A percentile compares a stretch with the other conserved stretches of the same genome.
Conservation (phyloP, 2,797 vertebrate genomes). For the Lutjanus argentimaculatus region DNA sequence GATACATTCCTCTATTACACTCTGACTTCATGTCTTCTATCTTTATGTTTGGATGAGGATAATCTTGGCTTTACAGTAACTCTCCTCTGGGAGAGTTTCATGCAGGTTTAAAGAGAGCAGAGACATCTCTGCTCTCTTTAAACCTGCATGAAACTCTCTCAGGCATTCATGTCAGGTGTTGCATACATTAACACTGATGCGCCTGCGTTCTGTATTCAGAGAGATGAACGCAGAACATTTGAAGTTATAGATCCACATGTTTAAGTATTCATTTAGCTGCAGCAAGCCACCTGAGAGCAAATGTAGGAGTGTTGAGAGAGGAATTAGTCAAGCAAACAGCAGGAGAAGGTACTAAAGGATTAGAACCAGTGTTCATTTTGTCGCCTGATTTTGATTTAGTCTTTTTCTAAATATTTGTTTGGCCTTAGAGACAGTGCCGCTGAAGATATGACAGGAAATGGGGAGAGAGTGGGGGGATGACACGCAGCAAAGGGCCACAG, state of each 20-base stretch:
- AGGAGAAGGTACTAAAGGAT: fast-evolving
- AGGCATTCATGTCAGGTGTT: constrained; percentile 32
- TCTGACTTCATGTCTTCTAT: background rate
- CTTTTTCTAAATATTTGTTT: no score
- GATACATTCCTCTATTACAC: background rate
- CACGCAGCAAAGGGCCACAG: no score
- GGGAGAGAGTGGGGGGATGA: no score
- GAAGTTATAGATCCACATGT: constrained; percentile 33
- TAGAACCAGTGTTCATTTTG: no score
- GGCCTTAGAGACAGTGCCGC: no score
- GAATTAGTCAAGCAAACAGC: background rate
- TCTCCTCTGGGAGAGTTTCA: constrained; percentile 1
- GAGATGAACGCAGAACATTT: constrained; percentile 11
- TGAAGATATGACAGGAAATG: no score
- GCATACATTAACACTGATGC: constrained; percentile 16
- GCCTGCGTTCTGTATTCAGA: background rate
- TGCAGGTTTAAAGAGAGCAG: no score
- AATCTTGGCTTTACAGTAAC: background rate
- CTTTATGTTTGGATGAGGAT: constrained; percentile 12
- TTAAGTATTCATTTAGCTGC: constrained; percentile 39
- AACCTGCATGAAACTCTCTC: constrained; percentile 1
- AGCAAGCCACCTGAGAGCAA: constrained; percentile 5
- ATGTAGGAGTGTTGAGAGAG: background rate
- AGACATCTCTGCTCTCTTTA: background rate
- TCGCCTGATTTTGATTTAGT: no score